Evolutionary conservation across 2,797 vertebrate genomes (phyloP), one percentile per base, ranked within the genome.

Genomic region (Sebastes flavidus): DNA sequence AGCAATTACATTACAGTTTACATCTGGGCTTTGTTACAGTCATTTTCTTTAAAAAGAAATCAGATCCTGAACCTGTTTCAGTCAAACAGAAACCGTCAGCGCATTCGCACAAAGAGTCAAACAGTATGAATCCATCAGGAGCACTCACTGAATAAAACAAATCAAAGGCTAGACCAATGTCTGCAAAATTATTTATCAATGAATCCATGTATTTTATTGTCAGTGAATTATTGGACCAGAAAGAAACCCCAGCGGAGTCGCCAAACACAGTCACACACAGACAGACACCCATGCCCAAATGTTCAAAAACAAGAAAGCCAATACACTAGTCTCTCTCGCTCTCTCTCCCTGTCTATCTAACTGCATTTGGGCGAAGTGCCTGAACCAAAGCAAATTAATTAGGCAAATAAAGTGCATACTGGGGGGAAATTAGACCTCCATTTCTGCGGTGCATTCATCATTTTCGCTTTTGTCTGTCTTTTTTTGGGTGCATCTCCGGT

Each of bases 321-420:
- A 27, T 24, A 55, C 18, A 63, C 20, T 10, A 58, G 22, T 24
- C 54, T 18, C 38, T n/a, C 34, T 36, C 4, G 0, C 32, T 12
- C 36, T 38, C 65, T 46, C 30, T 14, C 30, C 6, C 65, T 65
- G 49, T 78, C 52, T 82, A 46, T 89, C 76, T 86, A 78, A 80
- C 74, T 77, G 79, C 77, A 75, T 87, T 86, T 72, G 79, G 89
- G 91, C 81, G 78, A 81, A 85, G 74, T 82, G 87, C 87, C 90
- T 87, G 82, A 89, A 91, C 85, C 83, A 91, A 89, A 90, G 88
- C 83, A 92, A 88, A 93, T 92, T 93, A 94, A 94, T 94, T 93
- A 92, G 87, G 88, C 84, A 92, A 92, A 91, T 90, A 93, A 91
- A 93, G 86, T 92, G 89, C 89, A 90, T 79, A 85, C 87, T 74